Percentiles rank a stretch among this genome's conserved stretches.
Evolutionary conservation across 2,888 invertebrate species (phyloP).

Genomic region (Caenorhabditis drosophilae): DNA sequence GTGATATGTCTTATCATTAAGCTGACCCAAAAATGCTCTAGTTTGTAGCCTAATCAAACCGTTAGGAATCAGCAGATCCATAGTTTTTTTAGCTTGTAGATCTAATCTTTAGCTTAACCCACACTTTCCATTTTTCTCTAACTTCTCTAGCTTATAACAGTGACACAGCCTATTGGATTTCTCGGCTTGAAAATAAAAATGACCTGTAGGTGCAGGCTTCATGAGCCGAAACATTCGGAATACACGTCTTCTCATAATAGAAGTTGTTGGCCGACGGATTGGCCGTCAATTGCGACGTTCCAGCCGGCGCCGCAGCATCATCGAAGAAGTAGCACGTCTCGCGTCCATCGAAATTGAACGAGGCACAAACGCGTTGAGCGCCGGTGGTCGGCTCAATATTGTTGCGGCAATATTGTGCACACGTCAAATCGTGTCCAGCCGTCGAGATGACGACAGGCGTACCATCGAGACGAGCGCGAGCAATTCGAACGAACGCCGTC

Average conservation of each 20-base stretch:
- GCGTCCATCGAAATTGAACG: constrained; percentile 69
- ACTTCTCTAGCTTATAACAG: too few species aligned
- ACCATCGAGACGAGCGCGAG: constrained; percentile 67
- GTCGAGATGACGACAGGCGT: constrained; percentile 69
- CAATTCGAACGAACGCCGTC: constrained; percentile 66
- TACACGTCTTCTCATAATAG: constrained; percentile 70
- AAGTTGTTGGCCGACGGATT: constrained; percentile 69
- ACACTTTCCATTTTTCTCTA: too few species aligned
- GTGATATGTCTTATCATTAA: too few species aligned
- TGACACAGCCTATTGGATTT: too few species aligned
- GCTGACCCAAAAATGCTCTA: too few species aligned
- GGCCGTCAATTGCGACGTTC: constrained; percentile 65
- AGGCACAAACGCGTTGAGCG: constrained; percentile 68
- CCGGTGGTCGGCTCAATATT: constrained; percentile 69
- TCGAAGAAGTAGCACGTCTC: constrained; percentile 70
- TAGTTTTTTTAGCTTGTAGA: too few species aligned
- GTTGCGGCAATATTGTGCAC: constrained; percentile 68
- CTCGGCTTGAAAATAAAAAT: too few species aligned
- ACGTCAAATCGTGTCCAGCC: constrained; percentile 68
- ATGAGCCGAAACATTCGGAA: constrained; percentile 68
- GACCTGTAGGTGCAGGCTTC: constrained; percentile 68
- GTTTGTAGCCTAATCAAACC: too few species aligned
- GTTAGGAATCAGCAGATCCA: too few species aligned
- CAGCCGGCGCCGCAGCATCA: constrained; percentile 68
- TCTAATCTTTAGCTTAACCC: too few species aligned